A percentile compares a stretch with the other conserved stretches of the same genome.
phyloP scores from a whole-genome alignment of 2,797 vertebrate species.

The Mareca strepera region DNA sequence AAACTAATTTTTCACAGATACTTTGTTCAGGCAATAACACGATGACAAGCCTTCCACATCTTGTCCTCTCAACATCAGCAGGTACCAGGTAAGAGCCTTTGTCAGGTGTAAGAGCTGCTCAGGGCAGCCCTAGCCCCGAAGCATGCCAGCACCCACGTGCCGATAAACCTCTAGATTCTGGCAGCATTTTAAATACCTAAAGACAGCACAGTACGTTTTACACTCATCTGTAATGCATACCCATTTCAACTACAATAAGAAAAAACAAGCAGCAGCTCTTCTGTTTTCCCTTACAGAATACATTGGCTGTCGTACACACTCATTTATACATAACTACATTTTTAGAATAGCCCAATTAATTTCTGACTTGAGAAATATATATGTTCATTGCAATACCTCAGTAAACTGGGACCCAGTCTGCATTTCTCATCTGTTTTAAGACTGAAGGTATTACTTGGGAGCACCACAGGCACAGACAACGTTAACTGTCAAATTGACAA shows the following conservation, averaged over 20 bases:
- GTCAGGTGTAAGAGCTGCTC: neutral
- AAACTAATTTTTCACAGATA: neutral
- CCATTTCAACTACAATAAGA: neutral
- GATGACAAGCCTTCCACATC: neutral
- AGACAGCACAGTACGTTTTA: neutral
- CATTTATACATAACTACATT: neutral
- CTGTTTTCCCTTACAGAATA: neutral
- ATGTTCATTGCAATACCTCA: neutral
- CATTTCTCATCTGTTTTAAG: neutral
- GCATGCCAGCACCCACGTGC: neutral
- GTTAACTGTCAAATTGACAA: neutral
- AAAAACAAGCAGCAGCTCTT: neutral
- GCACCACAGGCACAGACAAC: neutral
- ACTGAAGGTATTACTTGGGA: neutral
- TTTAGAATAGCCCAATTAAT: neutral
- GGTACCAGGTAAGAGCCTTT: neutral
- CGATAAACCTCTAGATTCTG: neutral
- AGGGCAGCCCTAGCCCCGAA: neutral
- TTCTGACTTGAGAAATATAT: neutral
- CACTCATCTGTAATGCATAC: fast-evolving
- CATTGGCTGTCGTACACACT: neutral
- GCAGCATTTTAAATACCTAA: neutral
- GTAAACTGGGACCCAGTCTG: neutral
- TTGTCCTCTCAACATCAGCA: neutral
- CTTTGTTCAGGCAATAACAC: neutral